Evolutionary conservation across 2,113 vertebrate species (phyloP), one percentile per base, ranked within the genome.

Genomic region (Herpetotheres cachinnans): DNA sequence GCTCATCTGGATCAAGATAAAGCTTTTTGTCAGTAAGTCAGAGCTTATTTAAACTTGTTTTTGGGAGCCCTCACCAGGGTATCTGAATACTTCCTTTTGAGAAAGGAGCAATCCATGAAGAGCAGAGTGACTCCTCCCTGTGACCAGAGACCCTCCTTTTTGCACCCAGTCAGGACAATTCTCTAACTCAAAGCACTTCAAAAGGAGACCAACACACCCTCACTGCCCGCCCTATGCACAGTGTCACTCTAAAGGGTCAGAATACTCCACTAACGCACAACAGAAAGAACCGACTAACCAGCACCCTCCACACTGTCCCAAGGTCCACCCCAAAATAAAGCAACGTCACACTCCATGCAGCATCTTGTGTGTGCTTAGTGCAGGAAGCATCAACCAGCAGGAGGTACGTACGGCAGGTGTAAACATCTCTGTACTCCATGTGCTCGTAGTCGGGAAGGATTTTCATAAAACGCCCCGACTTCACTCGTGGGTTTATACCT

Each of bases 401-500:
- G 59, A 90, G 95, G 98, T 99, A 99, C 99, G 98, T 99, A 99
- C 99, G 98, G 98, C 98, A 98, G 94, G 98, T 98, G 98, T 99
- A 99, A 95, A 99, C 98, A 95, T 99, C 99, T 98, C 98, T 98
- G 98, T 99, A 99, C 93, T 99, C 99, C 99, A 99, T 98, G 97
- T 99, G 98, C 96, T 99, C 99, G 95, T 99, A 99, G 98, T 99
- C 99, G 42, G 99, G 99, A 86, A 99, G 99, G 94, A 99, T 98
- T 98, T 98, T 99, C 98, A 99, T 98, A 98, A 99, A 99, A 95
- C 99, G 98, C 84, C 99, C 99, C 46, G 99, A 99, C 98, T 99
- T 99, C 98, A 99, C 98, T 4, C 98, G 98, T 20, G 99, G 99
- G 96, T 99, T 98, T 97, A 99, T 98, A 99, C 99, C 99, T 99